Evolutionary conservation across 2,797 vertebrate genomes (phyloP).

Genomic region (Cossypha polioptera): DNA sequence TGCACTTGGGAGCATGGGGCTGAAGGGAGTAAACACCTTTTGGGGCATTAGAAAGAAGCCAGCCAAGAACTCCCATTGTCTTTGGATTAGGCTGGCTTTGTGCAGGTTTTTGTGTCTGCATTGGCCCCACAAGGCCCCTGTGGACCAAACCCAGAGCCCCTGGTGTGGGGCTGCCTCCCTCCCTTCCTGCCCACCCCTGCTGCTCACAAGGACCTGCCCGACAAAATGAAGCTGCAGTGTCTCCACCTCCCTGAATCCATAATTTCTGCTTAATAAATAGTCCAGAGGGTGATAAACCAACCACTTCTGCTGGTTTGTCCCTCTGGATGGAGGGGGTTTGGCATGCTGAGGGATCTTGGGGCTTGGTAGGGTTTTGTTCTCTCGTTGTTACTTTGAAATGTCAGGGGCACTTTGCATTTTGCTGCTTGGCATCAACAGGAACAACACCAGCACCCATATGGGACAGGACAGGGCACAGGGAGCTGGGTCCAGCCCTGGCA

Average conservation of each 20-base stretch:
- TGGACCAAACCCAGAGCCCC: background rate
- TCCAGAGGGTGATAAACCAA: background rate
- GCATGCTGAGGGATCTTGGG: accelerated
- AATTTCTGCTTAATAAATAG: background rate
- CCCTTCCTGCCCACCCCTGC: background rate
- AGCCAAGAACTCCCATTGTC: background rate
- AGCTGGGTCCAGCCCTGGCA: background rate
- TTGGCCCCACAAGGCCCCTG: background rate
- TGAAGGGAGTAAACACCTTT: background rate
- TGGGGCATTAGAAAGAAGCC: background rate
- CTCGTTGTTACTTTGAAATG: accelerated
- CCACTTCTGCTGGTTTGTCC: background rate
- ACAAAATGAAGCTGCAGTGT: background rate
- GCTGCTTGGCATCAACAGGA: background rate
- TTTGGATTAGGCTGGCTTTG: background rate
- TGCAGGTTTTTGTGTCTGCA: background rate
- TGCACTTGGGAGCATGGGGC: accelerated
- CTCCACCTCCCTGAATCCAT: accelerated
- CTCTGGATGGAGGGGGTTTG: background rate
- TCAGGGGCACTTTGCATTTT: background rate
- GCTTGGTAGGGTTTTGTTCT: background rate
- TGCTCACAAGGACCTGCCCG: background rate
- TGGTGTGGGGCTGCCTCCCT: background rate
- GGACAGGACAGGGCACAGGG: background rate
- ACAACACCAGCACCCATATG: background rate